phyloP scores from a whole-genome alignment of 92 coral and sea anemone genomes.

The Heteractis magnifica region DNA sequence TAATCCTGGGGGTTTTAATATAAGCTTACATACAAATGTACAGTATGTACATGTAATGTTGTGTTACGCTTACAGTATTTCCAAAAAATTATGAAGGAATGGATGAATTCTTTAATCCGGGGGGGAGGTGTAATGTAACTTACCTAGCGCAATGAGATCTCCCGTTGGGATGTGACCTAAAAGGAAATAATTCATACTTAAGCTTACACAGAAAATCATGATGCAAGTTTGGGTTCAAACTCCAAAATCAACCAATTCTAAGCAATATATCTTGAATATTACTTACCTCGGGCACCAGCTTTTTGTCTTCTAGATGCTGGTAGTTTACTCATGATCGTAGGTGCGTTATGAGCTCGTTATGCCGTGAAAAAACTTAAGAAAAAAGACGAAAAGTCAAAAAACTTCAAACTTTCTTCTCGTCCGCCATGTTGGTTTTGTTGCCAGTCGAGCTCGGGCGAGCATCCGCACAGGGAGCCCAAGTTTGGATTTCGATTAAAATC shows the following conservation, averaged over 20 bases:
- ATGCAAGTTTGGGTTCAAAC: neutral
- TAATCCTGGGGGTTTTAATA: no score
- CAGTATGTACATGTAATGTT: no score
- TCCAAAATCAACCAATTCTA: neutral
- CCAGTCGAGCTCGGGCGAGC: neutral
- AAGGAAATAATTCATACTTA: neutral
- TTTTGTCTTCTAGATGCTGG: slow-evolving; percentile 28
- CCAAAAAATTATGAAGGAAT: no score
- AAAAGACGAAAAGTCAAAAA: neutral
- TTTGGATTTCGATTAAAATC: no score
- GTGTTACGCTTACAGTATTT: no score
- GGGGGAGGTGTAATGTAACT: slow-evolving; percentile 1
- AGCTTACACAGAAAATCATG: neutral
- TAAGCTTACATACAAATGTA: no score
- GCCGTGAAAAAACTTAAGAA: neutral
- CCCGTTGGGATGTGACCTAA: slow-evolving; percentile 97
- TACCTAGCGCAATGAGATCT: slow-evolving; percentile 95
- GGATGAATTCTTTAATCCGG: no score
- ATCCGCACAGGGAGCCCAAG: neutral
- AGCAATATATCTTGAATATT: no score
- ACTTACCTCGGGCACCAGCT: slow-evolving; percentile 21
- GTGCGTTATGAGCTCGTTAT: neutral
- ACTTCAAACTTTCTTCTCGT: neutral
- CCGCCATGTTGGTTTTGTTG: neutral
- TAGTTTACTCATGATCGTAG: slow-evolving; percentile 18